phyloP scores from a whole-genome alignment of 1,140 invertebrate genomes.

The Caenorhabditis inopinata region DNA sequence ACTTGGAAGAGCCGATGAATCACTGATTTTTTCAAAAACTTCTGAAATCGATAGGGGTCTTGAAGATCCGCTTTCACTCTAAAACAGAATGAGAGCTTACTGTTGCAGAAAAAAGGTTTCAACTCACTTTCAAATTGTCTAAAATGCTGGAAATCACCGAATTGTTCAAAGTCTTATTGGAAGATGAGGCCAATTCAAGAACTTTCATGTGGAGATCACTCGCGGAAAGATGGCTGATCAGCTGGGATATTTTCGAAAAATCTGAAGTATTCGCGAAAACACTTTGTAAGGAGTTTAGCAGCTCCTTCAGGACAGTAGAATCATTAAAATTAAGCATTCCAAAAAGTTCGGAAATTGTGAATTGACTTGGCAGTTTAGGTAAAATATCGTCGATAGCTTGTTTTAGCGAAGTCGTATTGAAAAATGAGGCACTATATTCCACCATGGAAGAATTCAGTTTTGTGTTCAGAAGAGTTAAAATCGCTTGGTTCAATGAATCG shows the following conservation, averaged over 20 bases:
- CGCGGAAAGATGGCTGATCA: too few relatives aligned
- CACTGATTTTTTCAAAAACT: not conserved
- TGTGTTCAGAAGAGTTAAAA: too few relatives aligned
- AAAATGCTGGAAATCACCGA: not conserved
- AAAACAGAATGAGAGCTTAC: too few relatives aligned
- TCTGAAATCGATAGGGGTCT: not conserved
- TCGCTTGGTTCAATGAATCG: too few relatives aligned
- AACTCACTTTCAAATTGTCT: not conserved
- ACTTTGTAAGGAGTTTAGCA: not conserved
- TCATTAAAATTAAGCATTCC: not conserved
- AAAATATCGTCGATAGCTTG: not conserved
- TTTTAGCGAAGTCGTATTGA: too few relatives aligned
- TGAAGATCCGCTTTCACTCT: too few relatives aligned
- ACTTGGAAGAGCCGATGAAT: not conserved
- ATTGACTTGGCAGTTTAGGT: not conserved
- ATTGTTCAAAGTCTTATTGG: too few relatives aligned
- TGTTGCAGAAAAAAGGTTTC: not conserved
- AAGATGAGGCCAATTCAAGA: too few relatives aligned
- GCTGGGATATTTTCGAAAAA: too few relatives aligned
- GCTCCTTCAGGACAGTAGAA: not conserved
- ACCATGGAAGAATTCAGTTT: not conserved
- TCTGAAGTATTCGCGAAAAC: too few relatives aligned
- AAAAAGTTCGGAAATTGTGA: not conserved
- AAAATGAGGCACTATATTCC: not conserved
- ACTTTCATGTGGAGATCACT: too few relatives aligned